Percentiles rank a stretch among this genome's conserved stretches.
Conservation (phyloP, 2,888 invertebrate species). For the Agonopterix arenella region DNA sequence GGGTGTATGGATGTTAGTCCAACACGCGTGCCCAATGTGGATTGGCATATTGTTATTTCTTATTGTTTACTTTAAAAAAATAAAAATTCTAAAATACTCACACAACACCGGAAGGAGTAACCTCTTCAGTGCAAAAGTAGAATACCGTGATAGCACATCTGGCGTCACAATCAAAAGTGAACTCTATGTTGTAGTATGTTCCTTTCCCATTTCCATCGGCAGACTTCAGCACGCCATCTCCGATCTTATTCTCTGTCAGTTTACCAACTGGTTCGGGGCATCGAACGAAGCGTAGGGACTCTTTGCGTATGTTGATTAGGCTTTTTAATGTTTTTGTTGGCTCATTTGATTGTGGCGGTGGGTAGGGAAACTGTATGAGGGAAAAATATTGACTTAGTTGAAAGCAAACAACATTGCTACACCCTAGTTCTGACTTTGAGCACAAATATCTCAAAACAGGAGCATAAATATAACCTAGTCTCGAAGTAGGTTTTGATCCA, state of each 20-base stretch:
- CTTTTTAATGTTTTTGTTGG: constrained; percentile 98
- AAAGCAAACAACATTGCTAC: too few relatives aligned
- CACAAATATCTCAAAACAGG: too few relatives aligned
- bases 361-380: constrained; percentile 91
- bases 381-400: too few relatives aligned
- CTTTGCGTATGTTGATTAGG: constrained; percentile 97
- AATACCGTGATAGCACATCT: constrained; percentile 95
- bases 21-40: too few relatives aligned
- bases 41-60: too few relatives aligned
- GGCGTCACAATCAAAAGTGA: constrained; percentile 97
- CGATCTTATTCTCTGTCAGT: constrained; percentile 67
- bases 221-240: constrained; percentile 72
- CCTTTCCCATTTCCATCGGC: constrained; percentile 79
- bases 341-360: constrained; percentile 96
- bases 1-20: too few relatives aligned
- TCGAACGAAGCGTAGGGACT: constrained; percentile 94
- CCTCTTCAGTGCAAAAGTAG: constrained; percentile 97
- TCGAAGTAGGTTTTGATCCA: too few relatives aligned
- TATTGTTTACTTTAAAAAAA: too few relatives aligned
- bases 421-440: too few relatives aligned
- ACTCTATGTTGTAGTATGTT: constrained; percentile 94
- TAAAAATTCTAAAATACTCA: constrained; percentile 68
- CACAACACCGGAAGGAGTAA: constrained; percentile 89
- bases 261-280: constrained; percentile 80
- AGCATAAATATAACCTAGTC: too few relatives aligned